phyloP scores from a whole-genome alignment of 2,113 vertebrate genomes.

The Myanophis thanlyinensis region DNA sequence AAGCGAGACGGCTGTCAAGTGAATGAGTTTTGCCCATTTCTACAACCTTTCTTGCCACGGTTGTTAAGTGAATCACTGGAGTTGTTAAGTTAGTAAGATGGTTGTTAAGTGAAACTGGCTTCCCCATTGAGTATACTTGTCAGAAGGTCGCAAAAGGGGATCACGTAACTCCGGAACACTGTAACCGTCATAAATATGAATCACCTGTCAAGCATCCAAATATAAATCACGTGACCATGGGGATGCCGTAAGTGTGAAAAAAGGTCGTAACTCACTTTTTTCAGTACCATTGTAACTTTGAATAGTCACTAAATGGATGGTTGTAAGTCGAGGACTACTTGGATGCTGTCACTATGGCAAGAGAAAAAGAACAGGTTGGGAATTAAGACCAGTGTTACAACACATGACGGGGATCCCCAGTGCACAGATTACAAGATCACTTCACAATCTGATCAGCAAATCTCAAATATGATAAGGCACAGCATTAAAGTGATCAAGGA shows the following conservation, averaged over 20 bases:
- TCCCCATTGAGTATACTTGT: background rate
- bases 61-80: background rate
- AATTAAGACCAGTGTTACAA: background rate
- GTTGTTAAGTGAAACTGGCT: background rate
- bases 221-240: too few species aligned
- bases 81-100: background rate
- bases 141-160: background rate
- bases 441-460: background rate
- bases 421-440: background rate
- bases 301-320: too few species aligned
- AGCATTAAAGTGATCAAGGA: background rate
- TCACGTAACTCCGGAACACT: fast-evolving
- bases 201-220: too few species aligned
- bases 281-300: too few species aligned
- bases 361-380: background rate
- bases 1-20: too few species aligned
- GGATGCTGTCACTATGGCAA: background rate
- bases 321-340: too few species aligned
- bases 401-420: background rate
- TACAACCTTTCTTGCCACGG: background rate
- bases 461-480: background rate
- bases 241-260: too few species aligned
- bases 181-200: background rate
- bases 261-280: too few species aligned
- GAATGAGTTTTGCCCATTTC: background rate